phyloP scores from a whole-genome alignment of 2,888 invertebrate species.

The Leucoptera coffeella region DNA sequence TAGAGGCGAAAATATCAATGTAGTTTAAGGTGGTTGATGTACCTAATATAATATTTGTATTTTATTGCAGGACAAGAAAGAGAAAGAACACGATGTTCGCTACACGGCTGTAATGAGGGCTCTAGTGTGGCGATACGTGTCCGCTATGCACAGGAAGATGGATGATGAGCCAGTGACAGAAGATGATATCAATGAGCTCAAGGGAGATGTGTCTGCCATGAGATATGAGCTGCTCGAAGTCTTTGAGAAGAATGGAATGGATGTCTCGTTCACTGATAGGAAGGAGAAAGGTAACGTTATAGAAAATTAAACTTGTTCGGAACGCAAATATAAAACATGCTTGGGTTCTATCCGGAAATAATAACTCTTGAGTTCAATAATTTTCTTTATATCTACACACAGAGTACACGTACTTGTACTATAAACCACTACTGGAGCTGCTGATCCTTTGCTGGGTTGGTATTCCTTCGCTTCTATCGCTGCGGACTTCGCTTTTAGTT shows the following conservation, averaged over 20 bases:
- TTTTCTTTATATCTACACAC: no score
- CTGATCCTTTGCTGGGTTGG: no score
- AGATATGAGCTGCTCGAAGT: slow-evolving; percentile 89
- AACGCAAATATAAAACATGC: no score
- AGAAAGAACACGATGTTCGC: slow-evolving; percentile 61
- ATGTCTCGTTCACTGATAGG: slow-evolving; percentile 65
- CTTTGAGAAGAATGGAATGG: slow-evolving; percentile 81
- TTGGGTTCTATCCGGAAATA: no score
- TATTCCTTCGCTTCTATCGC: no score
- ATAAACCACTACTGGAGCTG: no score
- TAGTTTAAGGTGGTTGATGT: not conserved
- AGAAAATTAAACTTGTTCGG: no score
- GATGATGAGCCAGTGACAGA: slow-evolving; percentile 86
- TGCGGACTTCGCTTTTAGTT: no score
- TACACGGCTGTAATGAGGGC: slow-evolving; percentile 84
- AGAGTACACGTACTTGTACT: no score
- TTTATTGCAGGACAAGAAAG: slow-evolving; percentile 45
- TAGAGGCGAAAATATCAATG: no score
- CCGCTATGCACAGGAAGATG: slow-evolving; percentile 75
- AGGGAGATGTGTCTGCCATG: slow-evolving; percentile 88
- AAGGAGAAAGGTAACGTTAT: slow-evolving; percentile 73
- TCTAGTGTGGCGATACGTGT: slow-evolving; percentile 87
- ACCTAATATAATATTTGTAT: not conserved
- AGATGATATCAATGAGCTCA: slow-evolving; percentile 90
- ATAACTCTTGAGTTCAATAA: no score